A percentile compares a stretch with the other conserved stretches of the same genome.
phyloP scores from a whole-genome alignment of 2,797 vertebrate species.

The Naso thynnoides region DNA sequence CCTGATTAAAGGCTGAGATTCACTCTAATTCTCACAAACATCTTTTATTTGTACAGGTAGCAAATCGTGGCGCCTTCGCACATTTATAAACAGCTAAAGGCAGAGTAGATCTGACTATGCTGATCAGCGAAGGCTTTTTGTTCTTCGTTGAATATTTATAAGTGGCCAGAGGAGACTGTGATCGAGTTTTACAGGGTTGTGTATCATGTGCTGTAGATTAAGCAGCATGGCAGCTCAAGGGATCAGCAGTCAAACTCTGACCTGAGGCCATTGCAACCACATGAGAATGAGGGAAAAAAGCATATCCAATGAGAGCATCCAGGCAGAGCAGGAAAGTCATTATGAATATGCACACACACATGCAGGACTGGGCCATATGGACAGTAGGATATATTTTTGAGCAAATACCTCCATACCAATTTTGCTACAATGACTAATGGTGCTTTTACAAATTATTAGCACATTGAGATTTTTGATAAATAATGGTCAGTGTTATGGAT shows the following conservation, averaged over 20 bases:
- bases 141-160: constrained; percentile 65
- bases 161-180: constrained; percentile 58
- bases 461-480: too few relatives aligned
- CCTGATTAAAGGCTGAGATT: constrained; percentile 24
- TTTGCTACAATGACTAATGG: too few relatives aligned
- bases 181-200: constrained; percentile 54
- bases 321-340: not conserved
- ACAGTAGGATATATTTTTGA: too few relatives aligned
- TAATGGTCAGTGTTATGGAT: too few relatives aligned
- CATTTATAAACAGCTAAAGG: constrained; percentile 46
- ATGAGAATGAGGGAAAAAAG: constrained; percentile 13
- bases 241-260: constrained; percentile 63
- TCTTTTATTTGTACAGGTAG: constrained; percentile 46
- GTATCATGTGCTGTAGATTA: constrained; percentile 68
- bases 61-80: constrained; percentile 8
- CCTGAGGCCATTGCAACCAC: constrained; percentile 52
- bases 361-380: not conserved
- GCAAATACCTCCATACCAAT: too few relatives aligned
- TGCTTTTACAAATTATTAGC: too few relatives aligned
- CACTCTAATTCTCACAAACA: constrained; percentile 19
- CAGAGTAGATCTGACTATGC: constrained; percentile 31
- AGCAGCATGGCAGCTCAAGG: constrained; percentile 47
- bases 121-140: constrained; percentile 46
- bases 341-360: not conserved
- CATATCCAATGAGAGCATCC: constrained; percentile 12